Conservation (phyloP, 1,140 invertebrate species). For the Euglossa dilemma region DNA sequence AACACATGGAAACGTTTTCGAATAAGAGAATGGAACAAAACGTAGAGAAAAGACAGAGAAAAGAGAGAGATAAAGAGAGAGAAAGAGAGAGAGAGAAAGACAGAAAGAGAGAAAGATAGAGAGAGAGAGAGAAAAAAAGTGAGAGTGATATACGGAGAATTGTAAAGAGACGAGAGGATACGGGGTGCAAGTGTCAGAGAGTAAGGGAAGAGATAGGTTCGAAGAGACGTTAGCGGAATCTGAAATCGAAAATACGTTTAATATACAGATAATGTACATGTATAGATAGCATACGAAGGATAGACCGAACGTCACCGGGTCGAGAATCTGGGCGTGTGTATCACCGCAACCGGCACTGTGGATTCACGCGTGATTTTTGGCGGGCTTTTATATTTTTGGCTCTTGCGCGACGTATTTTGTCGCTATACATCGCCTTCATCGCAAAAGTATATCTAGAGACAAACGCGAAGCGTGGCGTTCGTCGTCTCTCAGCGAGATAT, state of each 20-base stretch:
- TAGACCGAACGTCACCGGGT: constrained; percentile 52
- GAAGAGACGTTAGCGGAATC: constrained; percentile 74
- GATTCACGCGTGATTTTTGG: constrained; percentile 79
- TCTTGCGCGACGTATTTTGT: constrained; percentile 61
- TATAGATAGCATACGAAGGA: constrained; percentile 29
- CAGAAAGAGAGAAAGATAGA: constrained; percentile 2
- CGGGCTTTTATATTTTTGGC: constrained; percentile 84
- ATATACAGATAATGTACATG: constrained; percentile 33
- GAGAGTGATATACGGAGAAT: not conserved
- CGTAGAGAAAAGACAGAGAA: not conserved
- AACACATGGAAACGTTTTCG: constrained; percentile 18
- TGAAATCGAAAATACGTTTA: constrained; percentile 76
- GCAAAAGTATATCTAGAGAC: constrained; percentile 37
- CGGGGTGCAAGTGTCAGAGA: constrained; percentile 18
- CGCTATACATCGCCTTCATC: constrained; percentile 55
- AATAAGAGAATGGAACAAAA: constrained; percentile 18
- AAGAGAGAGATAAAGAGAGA: not conserved
- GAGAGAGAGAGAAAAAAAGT: constrained; percentile 7
- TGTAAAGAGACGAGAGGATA: constrained; percentile 1
- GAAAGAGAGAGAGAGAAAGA: constrained; percentile 4
- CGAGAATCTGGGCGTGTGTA: constrained; percentile 65
- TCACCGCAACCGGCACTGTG: constrained; percentile 71
- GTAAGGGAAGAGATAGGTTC: constrained; percentile 55
- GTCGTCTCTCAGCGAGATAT: constrained; percentile 2
- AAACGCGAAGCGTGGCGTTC: constrained; percentile 53